Evolutionary conservation across 2,888 invertebrate species (phyloP).

Genomic region (Euplexia lucipara): DNA sequence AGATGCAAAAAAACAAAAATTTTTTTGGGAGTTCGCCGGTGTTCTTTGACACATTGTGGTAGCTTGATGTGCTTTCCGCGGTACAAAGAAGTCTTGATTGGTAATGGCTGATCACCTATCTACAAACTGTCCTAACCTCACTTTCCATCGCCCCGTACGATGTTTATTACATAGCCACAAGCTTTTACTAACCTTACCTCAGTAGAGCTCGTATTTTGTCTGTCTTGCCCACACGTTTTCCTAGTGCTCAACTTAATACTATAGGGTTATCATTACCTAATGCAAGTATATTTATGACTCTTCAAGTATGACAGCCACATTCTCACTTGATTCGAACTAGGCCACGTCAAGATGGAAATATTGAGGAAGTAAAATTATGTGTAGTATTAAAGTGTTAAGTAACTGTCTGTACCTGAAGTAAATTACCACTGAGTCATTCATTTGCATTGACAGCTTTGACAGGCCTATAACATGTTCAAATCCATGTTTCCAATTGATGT

Average conservation of each 20-base stretch:
- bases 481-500: too few relatives aligned
- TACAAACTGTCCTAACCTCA: too few relatives aligned
- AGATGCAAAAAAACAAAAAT: too few relatives aligned
- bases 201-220: neutral
- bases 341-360: constrained; percentile 69
- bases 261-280: constrained; percentile 7
- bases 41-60: too few relatives aligned
- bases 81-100: too few relatives aligned
- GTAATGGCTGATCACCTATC: too few relatives aligned
- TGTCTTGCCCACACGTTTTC: neutral
- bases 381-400: constrained; percentile 52
- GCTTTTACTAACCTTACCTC: neutral
- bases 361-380: constrained; percentile 68
- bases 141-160: too few relatives aligned
- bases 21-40: too few relatives aligned
- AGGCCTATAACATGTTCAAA: constrained; percentile 10
- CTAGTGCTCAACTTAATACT: constrained; percentile 5
- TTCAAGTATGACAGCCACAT: constrained; percentile 22
- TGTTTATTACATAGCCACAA: too few relatives aligned
- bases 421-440: constrained; percentile 42
- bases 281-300: constrained; percentile 21
- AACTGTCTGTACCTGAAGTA: constrained; percentile 49
- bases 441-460: constrained; percentile 56
- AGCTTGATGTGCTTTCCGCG: too few relatives aligned
- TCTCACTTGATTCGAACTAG: constrained; percentile 42